phyloP scores from a whole-genome alignment of 2,797 vertebrate species.

The Emydoidea blandingii region DNA sequence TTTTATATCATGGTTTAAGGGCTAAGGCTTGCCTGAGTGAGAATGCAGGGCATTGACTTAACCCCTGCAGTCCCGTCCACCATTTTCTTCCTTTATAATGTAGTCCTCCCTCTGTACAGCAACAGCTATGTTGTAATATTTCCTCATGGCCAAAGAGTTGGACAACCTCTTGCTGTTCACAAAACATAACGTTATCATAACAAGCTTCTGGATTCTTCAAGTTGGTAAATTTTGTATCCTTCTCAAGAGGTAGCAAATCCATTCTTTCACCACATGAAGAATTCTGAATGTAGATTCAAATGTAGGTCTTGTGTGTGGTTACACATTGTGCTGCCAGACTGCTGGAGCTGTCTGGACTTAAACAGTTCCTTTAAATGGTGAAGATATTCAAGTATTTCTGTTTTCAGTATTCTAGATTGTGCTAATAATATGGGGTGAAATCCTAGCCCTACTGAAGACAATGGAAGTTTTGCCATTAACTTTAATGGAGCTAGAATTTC shows the following conservation, averaged over 20 bases:
- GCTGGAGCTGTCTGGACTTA: background rate
- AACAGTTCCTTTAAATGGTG: background rate
- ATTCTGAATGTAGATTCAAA: background rate
- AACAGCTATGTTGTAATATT: background rate
- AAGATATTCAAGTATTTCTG: background rate
- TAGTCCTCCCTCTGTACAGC: background rate
- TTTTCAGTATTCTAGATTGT: background rate
- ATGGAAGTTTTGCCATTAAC: background rate
- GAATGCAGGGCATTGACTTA: background rate
- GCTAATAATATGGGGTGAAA: background rate
- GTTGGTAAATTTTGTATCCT: background rate
- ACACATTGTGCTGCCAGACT: background rate
- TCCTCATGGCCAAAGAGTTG: background rate
- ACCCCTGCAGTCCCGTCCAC: background rate
- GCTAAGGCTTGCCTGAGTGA: background rate
- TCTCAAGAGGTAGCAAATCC: background rate
- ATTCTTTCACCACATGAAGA: background rate
- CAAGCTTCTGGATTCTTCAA: background rate
- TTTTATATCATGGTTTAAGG: background rate
- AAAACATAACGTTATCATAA: background rate
- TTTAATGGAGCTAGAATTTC: background rate
- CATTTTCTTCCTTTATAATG: background rate
- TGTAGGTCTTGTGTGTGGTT: background rate
- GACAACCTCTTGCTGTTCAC: background rate
- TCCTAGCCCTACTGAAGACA: background rate